These are phyloP conservation scores for Columba livia DNA, from an alignment of 2,113 vertebrate species.

Conservation along the genomic window DNA sequence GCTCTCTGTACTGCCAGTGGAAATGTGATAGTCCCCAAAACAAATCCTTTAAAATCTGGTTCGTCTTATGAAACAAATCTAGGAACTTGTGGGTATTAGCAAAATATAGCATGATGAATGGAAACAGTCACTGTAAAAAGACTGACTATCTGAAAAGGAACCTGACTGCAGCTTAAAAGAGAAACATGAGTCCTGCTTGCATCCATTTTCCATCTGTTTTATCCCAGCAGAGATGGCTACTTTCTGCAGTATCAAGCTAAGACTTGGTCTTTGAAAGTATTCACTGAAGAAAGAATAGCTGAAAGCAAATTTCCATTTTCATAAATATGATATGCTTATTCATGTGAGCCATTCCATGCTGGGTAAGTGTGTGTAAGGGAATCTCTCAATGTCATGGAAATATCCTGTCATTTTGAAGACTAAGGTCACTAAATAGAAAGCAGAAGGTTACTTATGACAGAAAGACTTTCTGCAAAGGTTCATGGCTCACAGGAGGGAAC, in stretches of 20 bases:
- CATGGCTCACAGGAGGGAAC: slow-evolving; percentile 65
- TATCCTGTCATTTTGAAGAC: slow-evolving; percentile 61
- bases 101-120: neutral
- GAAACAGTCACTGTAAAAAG: neutral
- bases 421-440: slow-evolving; percentile 61
- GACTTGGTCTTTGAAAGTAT: slow-evolving; percentile 16
- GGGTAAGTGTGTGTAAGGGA: neutral
- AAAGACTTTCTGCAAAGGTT: slow-evolving; percentile 60
- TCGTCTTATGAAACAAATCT: neutral
- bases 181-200: neutral
- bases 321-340: neutral
- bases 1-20: neutral
- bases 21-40: neutral
- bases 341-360: neutral
- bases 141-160: neutral
- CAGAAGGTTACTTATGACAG: slow-evolving; percentile 46
- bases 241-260: slow-evolving; percentile 1
- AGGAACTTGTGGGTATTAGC: neutral
- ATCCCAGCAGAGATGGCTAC: neutral
- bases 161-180: neutral
- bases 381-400: slow-evolving; percentile 14
- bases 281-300: neutral
- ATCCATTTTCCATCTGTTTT: slow-evolving; percentile 1
- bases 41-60: neutral
- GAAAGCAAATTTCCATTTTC: neutral